Conservation (phyloP, 1,140 invertebrate species). For the Drosophila ananassae region DNA sequence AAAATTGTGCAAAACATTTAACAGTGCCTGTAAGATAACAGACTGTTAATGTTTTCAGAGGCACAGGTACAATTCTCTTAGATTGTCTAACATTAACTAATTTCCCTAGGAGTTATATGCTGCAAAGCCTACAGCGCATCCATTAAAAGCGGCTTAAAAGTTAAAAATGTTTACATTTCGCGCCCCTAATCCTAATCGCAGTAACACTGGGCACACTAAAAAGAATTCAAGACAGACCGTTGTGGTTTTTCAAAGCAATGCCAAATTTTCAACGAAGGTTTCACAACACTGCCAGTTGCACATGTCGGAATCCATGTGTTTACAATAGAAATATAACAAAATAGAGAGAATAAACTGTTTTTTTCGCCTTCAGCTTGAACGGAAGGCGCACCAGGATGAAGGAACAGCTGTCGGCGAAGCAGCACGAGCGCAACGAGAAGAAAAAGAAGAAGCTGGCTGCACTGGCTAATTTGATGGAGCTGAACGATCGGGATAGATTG, state of each 20-base stretch:
- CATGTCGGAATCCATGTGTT: conserved; percentile 1
- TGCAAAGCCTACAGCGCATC: too few species aligned
- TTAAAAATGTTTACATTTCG: too few species aligned
- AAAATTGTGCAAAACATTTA: neutral
- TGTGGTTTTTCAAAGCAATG: neutral
- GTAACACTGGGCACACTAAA: neutral
- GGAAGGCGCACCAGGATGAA: conserved; percentile 64
- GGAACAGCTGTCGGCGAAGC: conserved; percentile 80
- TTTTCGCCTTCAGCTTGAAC: conserved; percentile 45
- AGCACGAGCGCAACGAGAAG: conserved; percentile 86
- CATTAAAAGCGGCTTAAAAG: too few species aligned
- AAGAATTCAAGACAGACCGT: neutral
- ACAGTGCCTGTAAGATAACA: neutral
- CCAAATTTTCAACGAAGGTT: neutral
- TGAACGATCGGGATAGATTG: conserved; percentile 86
- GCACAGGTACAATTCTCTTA: too few species aligned
- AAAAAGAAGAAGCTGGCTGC: conserved; percentile 88
- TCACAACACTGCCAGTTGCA: neutral
- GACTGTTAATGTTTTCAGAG: neutral
- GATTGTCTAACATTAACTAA: too few species aligned
- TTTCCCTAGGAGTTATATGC: too few species aligned
- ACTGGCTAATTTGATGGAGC: conserved; percentile 86
- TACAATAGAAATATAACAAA: neutral
- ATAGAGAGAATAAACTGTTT: neutral
- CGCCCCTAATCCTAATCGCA: too few species aligned